phyloP scores from a whole-genome alignment of 2,888 invertebrate species.

The Meteorus cinctellus region DNA sequence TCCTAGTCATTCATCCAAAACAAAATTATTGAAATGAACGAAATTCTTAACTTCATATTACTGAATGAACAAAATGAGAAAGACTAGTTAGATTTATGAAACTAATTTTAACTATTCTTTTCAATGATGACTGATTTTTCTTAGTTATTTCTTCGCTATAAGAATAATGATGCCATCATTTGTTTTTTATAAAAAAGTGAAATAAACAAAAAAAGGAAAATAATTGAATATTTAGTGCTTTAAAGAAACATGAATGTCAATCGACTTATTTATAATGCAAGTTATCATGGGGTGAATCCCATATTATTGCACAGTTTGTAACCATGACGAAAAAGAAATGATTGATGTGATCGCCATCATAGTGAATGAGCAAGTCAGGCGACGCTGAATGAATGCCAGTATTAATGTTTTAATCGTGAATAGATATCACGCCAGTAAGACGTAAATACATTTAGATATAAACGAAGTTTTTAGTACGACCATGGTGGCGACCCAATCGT shows the following conservation, averaged over 20 bases:
- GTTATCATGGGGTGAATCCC: not conserved
- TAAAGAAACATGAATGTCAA: slow-evolving; percentile 21
- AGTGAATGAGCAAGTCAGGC: not conserved
- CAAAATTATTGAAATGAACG: slow-evolving; percentile 12
- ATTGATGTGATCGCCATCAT: not conserved
- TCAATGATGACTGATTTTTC: slow-evolving; percentile 15
- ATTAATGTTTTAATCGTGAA: slow-evolving; percentile 63
- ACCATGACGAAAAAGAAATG: not conserved
- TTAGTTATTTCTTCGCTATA: slow-evolving; percentile 34
- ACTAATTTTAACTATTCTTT: slow-evolving; percentile 21
- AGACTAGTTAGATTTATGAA: not conserved
- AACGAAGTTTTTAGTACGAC: slow-evolving; percentile 55
- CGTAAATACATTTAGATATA: slow-evolving; percentile 43
- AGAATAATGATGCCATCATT: not conserved
- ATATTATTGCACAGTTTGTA: slow-evolving; percentile 11
- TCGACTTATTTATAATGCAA: not conserved
- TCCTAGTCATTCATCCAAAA: slow-evolving; percentile 45
- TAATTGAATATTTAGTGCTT: slow-evolving; percentile 13
- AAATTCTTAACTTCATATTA: slow-evolving; percentile 22
- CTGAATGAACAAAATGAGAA: slow-evolving; percentile 10
- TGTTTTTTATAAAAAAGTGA: not conserved
- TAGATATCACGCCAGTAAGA: slow-evolving; percentile 57
- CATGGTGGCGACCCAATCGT: slow-evolving; percentile 64
- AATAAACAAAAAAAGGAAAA: not conserved
- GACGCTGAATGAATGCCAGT: slow-evolving; percentile 56